Conservation (phyloP, 2,113 vertebrate species). For the Microtus richardsoni region DNA sequence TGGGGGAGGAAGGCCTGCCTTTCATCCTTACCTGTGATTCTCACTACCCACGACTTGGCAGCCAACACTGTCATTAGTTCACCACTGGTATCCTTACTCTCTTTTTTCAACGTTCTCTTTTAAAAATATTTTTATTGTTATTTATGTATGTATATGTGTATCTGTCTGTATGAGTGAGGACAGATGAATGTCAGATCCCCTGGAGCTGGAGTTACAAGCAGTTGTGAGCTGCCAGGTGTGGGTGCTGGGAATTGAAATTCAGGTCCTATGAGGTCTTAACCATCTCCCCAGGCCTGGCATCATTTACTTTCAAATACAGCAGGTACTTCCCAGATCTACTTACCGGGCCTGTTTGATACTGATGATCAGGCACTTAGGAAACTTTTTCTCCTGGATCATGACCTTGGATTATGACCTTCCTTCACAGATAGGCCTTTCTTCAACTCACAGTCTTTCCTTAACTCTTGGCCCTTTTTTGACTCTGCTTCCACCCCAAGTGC, state of each 20-base stretch:
- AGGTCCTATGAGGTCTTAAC: background rate
- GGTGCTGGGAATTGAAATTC: background rate
- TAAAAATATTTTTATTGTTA: background rate
- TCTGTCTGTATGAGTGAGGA: background rate
- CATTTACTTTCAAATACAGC: conserved; percentile 50
- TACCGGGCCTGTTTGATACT: conserved; percentile 21
- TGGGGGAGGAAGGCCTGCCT: background rate
- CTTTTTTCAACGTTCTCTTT: background rate
- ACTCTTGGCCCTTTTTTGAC: background rate
- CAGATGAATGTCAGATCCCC: background rate
- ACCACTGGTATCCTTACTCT: background rate
- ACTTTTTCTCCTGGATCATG: conserved; percentile 8
- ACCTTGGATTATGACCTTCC: background rate
- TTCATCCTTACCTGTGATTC: background rate
- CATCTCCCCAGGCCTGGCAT: background rate
- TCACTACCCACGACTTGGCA: background rate
- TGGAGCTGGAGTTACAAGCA: background rate
- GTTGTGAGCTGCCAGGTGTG: background rate
- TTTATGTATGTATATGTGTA: background rate
- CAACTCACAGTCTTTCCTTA: background rate
- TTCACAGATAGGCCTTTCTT: conserved; percentile 1
- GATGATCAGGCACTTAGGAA: conserved; percentile 20
- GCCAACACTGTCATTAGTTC: background rate
- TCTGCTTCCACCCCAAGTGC: background rate
- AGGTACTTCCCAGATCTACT: background rate